phyloP scores from a whole-genome alignment of 2,113 vertebrate genomes.

The Chamaea fasciata region DNA sequence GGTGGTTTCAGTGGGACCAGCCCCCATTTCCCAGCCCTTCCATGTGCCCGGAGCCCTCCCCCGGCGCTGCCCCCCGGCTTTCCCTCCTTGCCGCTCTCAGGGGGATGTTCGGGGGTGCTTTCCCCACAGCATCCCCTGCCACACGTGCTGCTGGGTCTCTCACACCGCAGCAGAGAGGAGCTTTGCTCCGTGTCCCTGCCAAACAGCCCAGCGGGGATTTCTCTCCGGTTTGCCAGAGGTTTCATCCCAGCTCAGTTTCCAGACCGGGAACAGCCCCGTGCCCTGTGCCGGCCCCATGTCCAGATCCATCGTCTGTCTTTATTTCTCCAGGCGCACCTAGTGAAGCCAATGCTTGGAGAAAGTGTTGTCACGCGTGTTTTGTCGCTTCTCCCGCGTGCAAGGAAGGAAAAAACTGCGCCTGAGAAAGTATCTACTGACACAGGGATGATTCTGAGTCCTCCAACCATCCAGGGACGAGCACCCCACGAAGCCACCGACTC shows the following conservation, averaged over 20 bases:
- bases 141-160: fast-evolving
- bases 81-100: fast-evolving
- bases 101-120: background rate
- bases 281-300: fast-evolving
- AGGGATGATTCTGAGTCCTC: no score
- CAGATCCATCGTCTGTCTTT: background rate
- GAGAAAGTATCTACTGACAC: no score
- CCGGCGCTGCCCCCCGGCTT: fast-evolving
- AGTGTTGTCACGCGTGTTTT: no score
- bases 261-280: background rate
- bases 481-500: background rate
- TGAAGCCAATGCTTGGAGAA: no score
- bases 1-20: background rate
- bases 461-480: fast-evolving
- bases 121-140: background rate
- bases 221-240: fast-evolving
- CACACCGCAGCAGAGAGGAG: fast-evolving
- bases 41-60: fast-evolving
- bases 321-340: no score
- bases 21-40: fast-evolving
- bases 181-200: fast-evolving
- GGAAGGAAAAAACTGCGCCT: no score
- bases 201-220: background rate
- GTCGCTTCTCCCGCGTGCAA: no score
- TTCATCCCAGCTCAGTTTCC: background rate